Conservation (phyloP, 2,888 invertebrate genomes). For the Phasia obesa region DNA sequence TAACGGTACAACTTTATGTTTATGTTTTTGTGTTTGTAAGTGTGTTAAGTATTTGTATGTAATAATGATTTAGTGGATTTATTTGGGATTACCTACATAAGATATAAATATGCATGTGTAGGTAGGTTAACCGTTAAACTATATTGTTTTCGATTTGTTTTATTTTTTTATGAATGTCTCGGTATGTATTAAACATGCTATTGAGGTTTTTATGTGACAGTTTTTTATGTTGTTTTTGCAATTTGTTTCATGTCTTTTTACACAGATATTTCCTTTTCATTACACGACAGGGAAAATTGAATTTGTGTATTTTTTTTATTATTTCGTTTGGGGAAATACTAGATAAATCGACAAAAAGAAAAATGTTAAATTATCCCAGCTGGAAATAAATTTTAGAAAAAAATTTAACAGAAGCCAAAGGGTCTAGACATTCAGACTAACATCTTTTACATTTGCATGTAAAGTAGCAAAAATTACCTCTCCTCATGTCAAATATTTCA, state of each 20-base stretch:
- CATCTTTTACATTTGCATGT: background rate
- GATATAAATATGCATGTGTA: conserved; percentile 27
- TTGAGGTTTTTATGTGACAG: conserved; percentile 41
- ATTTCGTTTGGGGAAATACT: conserved; percentile 2
- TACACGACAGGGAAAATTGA: conserved; percentile 19
- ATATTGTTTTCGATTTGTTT: conserved; percentile 41
- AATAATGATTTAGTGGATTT: conserved; percentile 48
- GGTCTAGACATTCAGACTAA: conserved; percentile 50
- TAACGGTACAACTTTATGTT: background rate
- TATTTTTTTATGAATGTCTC: background rate
- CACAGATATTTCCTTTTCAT: conserved; percentile 39
- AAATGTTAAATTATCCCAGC: conserved; percentile 34
- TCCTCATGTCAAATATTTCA: background rate
- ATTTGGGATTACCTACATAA: conserved; percentile 42
- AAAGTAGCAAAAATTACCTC: background rate
- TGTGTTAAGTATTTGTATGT: conserved; percentile 4
- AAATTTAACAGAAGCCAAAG: conserved; percentile 24
- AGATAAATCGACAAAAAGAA: background rate
- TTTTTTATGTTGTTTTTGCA: conserved; percentile 40
- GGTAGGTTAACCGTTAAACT: conserved; percentile 35
- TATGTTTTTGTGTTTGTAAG: background rate
- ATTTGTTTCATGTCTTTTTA: conserved; percentile 24
- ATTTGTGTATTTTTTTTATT: conserved; percentile 13
- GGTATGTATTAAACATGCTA: conserved; percentile 26
- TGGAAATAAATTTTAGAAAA: conserved; percentile 34